Evolutionary conservation across 1,140 invertebrate genomes (phyloP), one percentile per base, ranked within the genome.

Genomic region (Brachionus rubens): DNA sequence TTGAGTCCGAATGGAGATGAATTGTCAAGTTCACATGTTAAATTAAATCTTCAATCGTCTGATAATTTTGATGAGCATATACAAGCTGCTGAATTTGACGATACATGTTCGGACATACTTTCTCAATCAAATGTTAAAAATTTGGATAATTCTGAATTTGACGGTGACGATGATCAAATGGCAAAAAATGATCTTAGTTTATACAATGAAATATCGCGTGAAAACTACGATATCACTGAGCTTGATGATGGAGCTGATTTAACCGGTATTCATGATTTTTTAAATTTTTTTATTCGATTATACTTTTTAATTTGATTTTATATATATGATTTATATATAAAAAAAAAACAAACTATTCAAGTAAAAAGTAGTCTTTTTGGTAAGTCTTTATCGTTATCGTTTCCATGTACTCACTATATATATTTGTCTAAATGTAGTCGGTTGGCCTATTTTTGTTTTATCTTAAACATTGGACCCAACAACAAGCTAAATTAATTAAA

Each of bases 331-430:
- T n/a, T n/a, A n/a, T n/a, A n/a, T n/a, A n/a, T n/a, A n/a, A n/a
- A n/a, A n/a, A n/a, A 40, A 33, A 72, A 50, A 33, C 19, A 30
- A 56, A 28, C 79, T 78, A 79, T 81, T 81, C 85, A 88, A 95
- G 93, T 94, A 88, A 97, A 96, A 88, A 94, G 98, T 90, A 97
- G 96, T 88, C 97, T 97, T 88, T 97, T 96, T 86, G 95, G 94
- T 98, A 92, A 95, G 94, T 48, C 4, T 48, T 47, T 26, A 5
- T 5, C 33, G 4, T 36, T n/a, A n/a, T n/a, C n/a, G 33, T 36
- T 9, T 36, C 33, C 9, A 14, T 59, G 28, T 59, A 7, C 28
- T 40, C 30, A n/a, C 88, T 82, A 77, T 50, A 46, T 79, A 48
- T 80, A 79, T 62, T 72, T 76, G 52, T 68, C 78, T 77, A 75